These are phyloP conservation scores for Paramormyrops hopkinsi DNA, from an alignment of 2,797 vertebrate genomes.

Conservation along the genomic window DNA sequence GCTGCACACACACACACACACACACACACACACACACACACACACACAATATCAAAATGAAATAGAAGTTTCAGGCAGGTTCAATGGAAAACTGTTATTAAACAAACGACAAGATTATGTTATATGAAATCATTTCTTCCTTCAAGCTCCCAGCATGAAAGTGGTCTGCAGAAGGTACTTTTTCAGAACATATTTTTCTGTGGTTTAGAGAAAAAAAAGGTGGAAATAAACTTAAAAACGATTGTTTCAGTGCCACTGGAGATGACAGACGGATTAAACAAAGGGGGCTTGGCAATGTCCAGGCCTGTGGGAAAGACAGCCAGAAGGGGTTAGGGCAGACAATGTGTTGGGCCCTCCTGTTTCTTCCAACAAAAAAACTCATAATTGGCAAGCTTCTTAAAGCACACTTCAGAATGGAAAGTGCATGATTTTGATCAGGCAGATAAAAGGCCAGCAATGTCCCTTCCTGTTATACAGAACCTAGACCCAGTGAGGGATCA, in stretches of 20 bases:
- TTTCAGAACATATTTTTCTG: background rate
- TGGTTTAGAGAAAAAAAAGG: background rate
- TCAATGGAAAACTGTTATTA: background rate
- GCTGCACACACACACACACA: background rate
- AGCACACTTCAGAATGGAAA: slow-evolving; percentile 41
- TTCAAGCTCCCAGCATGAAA: background rate
- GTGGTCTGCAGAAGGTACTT: background rate
- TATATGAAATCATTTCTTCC: background rate
- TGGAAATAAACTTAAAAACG: background rate
- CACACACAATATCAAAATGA: background rate
- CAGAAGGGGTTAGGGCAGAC: background rate
- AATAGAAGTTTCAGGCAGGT: background rate
- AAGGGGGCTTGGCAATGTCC: background rate
- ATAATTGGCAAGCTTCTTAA: slow-evolving; percentile 43
- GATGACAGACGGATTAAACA: background rate
- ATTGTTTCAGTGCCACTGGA: background rate
- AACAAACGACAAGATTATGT: background rate
- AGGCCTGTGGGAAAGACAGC: background rate
- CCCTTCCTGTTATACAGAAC: background rate
- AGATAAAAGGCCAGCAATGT: slow-evolving; percentile 39
- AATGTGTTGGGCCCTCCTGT: slow-evolving; percentile 10
- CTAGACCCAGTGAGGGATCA: background rate
- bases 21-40: background rate
- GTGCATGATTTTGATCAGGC: slow-evolving; percentile 37
- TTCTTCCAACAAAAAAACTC: slow-evolving; percentile 28